phyloP scores from a whole-genome alignment of 1,140 invertebrate genomes.

The Ips nitidus region DNA sequence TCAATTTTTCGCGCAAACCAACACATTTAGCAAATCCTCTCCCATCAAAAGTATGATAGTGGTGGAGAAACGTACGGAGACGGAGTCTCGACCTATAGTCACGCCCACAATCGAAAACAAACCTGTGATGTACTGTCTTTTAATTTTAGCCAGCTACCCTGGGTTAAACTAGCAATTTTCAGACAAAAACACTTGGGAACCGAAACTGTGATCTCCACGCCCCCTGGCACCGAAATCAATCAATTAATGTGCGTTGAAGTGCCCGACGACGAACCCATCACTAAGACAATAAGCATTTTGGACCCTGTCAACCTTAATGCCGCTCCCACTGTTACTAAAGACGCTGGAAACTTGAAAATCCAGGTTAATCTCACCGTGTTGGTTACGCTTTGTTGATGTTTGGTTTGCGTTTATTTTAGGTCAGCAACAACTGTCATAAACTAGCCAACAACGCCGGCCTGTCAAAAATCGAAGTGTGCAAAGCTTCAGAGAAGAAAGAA shows the following conservation, averaged over 20 bases:
- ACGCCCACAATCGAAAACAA: slow-evolving; percentile 2
- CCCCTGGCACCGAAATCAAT: slow-evolving; percentile 49
- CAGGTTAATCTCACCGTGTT: slow-evolving; percentile 39
- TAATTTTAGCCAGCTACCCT: not conserved
- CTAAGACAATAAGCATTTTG: slow-evolving; percentile 48
- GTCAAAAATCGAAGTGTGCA: slow-evolving; percentile 56
- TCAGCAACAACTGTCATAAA: slow-evolving; percentile 59
- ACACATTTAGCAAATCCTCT: slow-evolving; percentile 72
- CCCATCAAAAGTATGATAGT: slow-evolving; percentile 80
- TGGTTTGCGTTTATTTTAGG: slow-evolving; percentile 45
- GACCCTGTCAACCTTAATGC: slow-evolving; percentile 46
- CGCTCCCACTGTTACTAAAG: slow-evolving; percentile 46
- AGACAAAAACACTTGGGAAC: slow-evolving; percentile 9
- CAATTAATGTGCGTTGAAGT: slow-evolving; percentile 50
- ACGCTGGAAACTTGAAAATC: slow-evolving; percentile 44
- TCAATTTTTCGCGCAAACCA: slow-evolving; percentile 16
- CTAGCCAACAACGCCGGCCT: slow-evolving; percentile 55
- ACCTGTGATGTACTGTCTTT: slow-evolving; percentile 18
- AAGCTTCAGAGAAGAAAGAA: slow-evolving; percentile 55
- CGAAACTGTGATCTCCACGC: slow-evolving; percentile 28
- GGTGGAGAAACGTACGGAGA: slow-evolving; percentile 60
- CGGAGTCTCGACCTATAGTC: slow-evolving; percentile 17
- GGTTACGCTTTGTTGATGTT: too few relatives aligned
- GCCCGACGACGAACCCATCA: slow-evolving; percentile 49
- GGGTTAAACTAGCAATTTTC: not conserved